Conservation (phyloP, 1,140 invertebrate species). For the Palaemon carinicauda region DNA sequence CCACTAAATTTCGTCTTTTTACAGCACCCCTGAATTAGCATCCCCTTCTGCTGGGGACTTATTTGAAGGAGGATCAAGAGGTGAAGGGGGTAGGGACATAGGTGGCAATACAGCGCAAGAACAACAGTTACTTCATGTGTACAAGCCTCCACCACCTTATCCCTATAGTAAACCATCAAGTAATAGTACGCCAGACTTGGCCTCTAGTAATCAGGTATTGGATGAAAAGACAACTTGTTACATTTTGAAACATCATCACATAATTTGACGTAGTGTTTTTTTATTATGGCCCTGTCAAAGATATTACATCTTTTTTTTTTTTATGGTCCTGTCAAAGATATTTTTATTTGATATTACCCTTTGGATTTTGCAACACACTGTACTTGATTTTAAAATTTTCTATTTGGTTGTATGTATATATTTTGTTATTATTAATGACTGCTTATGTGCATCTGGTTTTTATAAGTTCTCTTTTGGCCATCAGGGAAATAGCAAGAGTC, state of each 20-base stretch:
- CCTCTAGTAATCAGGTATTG: slow-evolving; percentile 63
- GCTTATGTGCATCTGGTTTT: background rate
- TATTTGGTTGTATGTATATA: background rate
- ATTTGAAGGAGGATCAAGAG: background rate
- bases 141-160: slow-evolving; percentile 82
- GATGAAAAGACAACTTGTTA: background rate
- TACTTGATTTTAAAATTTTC: no score
- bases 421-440: background rate
- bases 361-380: no score
- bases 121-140: slow-evolving; percentile 71
- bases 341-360: no score
- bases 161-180: slow-evolving; percentile 76
- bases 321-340: no score
- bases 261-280: background rate
- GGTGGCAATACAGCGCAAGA: slow-evolving; percentile 58
- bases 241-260: background rate
- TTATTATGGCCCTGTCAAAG: background rate
- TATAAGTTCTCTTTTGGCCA: background rate
- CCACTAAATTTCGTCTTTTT: background rate
- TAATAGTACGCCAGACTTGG: slow-evolving; percentile 82
- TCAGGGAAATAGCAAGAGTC: slow-evolving; percentile 73
- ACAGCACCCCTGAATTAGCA: slow-evolving; percentile 68
- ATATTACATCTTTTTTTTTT: no score
- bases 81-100: background rate
- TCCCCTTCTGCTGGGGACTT: slow-evolving; percentile 60